phyloP scores from a whole-genome alignment of 2,888 invertebrate genomes.

The Scaptomyza polygonia region DNA sequence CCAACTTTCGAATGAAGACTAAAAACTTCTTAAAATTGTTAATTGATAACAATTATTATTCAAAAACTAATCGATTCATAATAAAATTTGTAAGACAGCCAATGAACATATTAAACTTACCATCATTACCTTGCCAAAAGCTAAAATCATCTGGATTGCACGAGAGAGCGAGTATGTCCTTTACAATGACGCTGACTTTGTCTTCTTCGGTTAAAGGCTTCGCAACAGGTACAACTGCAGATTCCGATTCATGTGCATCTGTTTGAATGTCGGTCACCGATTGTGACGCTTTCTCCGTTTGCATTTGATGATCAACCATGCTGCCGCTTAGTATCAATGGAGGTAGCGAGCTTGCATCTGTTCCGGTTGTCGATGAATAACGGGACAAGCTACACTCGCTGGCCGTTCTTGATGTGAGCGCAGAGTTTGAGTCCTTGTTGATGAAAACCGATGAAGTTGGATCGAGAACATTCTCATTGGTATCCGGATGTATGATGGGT shows the following conservation, averaged over 20 bases:
- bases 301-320: slow-evolving; percentile 73
- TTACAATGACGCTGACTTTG: slow-evolving; percentile 70
- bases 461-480: slow-evolving; percentile 79
- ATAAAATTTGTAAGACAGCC: not conserved
- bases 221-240: not conserved
- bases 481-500: slow-evolving; percentile 82
- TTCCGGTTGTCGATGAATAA: slow-evolving; percentile 32
- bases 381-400: slow-evolving; percentile 53
- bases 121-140: slow-evolving; percentile 67
- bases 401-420: slow-evolving; percentile 54
- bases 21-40: too few species aligned
- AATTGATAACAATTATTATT: too few species aligned
- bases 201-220: slow-evolving; percentile 55
- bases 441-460: slow-evolving; percentile 61
- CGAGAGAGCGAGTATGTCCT: slow-evolving; percentile 63
- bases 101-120: slow-evolving; percentile 38
- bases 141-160: slow-evolving; percentile 65
- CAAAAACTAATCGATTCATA: too few species aligned
- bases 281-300: slow-evolving; percentile 54
- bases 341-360: slow-evolving; percentile 22
- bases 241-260: not conserved
- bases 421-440: slow-evolving; percentile 58
- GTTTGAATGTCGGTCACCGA: not conserved
- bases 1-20: too few species aligned
- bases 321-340: slow-evolving; percentile 32